Evolutionary conservation across 2,113 vertebrate genomes (phyloP).

Genomic region (Castor canadensis): DNA sequence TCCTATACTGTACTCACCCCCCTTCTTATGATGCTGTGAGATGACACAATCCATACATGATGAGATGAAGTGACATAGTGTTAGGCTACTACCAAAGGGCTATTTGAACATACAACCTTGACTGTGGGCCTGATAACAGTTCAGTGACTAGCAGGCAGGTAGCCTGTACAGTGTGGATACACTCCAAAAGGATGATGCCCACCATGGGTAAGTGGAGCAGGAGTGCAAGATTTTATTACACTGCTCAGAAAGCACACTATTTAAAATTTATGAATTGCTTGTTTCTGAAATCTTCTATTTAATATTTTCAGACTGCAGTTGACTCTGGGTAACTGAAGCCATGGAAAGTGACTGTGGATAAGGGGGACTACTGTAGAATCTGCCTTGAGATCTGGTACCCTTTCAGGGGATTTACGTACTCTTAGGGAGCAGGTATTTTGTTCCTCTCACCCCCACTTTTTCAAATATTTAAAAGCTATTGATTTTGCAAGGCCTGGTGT

Average conservation of each 20-base stretch:
- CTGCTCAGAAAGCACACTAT: background rate
- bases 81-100: background rate
- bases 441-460: background rate
- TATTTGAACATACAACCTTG: background rate
- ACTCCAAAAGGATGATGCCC: background rate
- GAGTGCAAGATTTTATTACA: background rate
- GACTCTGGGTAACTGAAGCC: background rate
- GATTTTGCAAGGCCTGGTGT: background rate
- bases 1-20: background rate
- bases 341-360: background rate
- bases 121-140: too few relatives aligned
- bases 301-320: too few relatives aligned
- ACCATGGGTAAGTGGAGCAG: background rate
- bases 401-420: background rate
- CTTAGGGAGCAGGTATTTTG: background rate
- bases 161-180: background rate
- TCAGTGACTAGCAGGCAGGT: background rate
- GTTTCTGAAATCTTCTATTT: background rate
- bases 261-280: background rate
- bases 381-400: background rate
- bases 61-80: background rate
- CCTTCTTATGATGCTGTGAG: background rate
- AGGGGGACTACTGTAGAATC: background rate
- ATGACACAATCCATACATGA: background rate
- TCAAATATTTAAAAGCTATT: constrained; percentile 1